These are phyloP conservation scores for Chelonus formosanus DNA, from an alignment of 2,888 invertebrate species.

Conservation along the genomic window DNA sequence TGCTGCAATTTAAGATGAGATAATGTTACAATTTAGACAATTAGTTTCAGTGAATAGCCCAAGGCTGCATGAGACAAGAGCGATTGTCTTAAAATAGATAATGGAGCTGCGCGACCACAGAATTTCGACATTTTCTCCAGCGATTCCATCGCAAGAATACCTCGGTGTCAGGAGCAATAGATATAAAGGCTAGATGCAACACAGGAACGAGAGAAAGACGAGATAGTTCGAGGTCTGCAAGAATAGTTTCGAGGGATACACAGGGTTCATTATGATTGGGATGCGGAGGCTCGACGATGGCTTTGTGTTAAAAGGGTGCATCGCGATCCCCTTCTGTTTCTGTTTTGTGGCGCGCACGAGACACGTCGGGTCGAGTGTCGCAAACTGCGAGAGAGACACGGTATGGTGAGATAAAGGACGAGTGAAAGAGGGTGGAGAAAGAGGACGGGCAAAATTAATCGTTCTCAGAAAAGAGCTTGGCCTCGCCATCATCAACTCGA, in stretches of 20 bases:
- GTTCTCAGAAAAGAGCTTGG: constrained; percentile 36
- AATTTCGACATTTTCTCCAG: constrained; percentile 31
- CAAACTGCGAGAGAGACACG: constrained; percentile 14
- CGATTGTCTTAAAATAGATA: constrained; percentile 36
- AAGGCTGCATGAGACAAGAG: constrained; percentile 30
- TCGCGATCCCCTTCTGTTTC: constrained; percentile 14
- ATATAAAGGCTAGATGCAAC: constrained; percentile 14
- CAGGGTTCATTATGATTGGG: constrained; percentile 41
- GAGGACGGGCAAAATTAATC: constrained; percentile 36
- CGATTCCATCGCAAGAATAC: constrained; percentile 31
- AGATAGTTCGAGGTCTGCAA: constrained; percentile 41
- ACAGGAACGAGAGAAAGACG: constrained; percentile 25
- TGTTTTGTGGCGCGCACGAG: constrained; percentile 31
- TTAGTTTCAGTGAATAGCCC: constrained; percentile 19
- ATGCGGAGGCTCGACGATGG: constrained; percentile 25
- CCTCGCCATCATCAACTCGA: constrained; percentile 18
- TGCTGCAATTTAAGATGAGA: background rate
- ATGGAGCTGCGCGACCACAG: constrained; percentile 28
- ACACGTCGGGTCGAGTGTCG: constrained; percentile 19
- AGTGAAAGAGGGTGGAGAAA: constrained; percentile 13
- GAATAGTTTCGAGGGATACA: constrained; percentile 39
- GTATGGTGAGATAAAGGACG: constrained; percentile 15
- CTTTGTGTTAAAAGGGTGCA: constrained; percentile 34
- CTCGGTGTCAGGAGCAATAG: constrained; percentile 21
- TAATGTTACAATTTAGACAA: constrained; percentile 14